Evolutionary conservation across 2,888 invertebrate species (phyloP).

Genomic region (Glaucopsyche alexis): DNA sequence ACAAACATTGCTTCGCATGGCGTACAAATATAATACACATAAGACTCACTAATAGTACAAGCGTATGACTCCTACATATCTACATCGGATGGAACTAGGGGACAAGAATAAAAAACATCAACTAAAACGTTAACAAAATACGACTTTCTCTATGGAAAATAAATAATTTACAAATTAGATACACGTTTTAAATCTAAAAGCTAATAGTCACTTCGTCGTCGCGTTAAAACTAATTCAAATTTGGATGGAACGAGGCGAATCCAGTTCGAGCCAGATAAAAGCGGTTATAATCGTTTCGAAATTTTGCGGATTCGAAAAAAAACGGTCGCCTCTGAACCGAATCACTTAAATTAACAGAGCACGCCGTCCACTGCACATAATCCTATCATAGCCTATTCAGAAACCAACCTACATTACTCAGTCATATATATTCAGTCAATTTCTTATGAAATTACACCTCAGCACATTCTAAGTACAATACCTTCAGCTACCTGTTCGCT

Average conservation of each 20-base stretch:
- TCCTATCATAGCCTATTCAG: slow-evolving; percentile 73
- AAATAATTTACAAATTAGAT: slow-evolving; percentile 78
- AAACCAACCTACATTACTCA: slow-evolving; percentile 77
- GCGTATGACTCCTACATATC: slow-evolving; percentile 77
- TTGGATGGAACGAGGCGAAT: slow-evolving; percentile 55
- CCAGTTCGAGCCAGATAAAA: slow-evolving; percentile 34
- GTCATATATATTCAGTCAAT: slow-evolving; percentile 78
- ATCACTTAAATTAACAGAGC: slow-evolving; percentile 62
- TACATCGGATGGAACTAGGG: slow-evolving; percentile 76
- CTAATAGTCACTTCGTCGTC: slow-evolving; percentile 73
- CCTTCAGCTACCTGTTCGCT: slow-evolving; percentile 54
- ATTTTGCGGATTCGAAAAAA: slow-evolving; percentile 30
- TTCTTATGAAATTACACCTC: slow-evolving; percentile 74
- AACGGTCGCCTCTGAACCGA: slow-evolving; percentile 53
- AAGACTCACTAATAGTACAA: slow-evolving; percentile 77
- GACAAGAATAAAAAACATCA: slow-evolving; percentile 74
- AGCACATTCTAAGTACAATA: slow-evolving; percentile 71
- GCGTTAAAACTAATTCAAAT: slow-evolving; percentile 66
- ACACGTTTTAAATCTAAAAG: slow-evolving; percentile 72
- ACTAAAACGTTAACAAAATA: slow-evolving; percentile 81
- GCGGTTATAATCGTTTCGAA: slow-evolving; percentile 1
- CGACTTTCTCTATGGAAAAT: slow-evolving; percentile 79
- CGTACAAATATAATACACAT: slow-evolving; percentile 71
- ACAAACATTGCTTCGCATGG: slow-evolving; percentile 64
- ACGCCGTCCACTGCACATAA: slow-evolving; percentile 73